These are phyloP conservation scores for Trachelus iudaicus DNA, from an alignment of 2,888 invertebrate genomes.

Conservation along the genomic window DNA sequence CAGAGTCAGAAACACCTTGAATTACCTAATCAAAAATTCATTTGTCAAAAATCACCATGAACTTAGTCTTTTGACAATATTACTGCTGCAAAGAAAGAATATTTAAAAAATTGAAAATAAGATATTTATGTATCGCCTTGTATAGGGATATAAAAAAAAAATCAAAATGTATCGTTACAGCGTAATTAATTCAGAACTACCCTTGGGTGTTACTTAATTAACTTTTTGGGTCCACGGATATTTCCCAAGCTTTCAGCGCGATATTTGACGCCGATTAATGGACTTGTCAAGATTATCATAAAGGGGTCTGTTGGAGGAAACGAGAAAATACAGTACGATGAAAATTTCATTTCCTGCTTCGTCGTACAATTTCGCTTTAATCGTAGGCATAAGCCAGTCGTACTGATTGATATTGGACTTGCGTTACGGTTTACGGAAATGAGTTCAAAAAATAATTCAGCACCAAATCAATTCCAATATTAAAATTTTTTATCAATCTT, in stretches of 20 bases:
- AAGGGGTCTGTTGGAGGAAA: neutral
- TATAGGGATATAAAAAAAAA: neutral
- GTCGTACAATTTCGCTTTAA: neutral
- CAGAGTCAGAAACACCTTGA: neutral
- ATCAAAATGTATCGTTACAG: neutral
- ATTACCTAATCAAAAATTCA: no score
- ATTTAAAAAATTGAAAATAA: neutral
- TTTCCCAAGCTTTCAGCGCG: neutral
- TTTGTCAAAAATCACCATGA: no score
- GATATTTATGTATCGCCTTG: neutral
- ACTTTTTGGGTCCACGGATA: neutral
- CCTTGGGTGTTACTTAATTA: neutral
- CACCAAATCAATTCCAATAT: neutral
- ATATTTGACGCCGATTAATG: neutral
- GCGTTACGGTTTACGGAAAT: neutral
- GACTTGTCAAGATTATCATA: neutral
- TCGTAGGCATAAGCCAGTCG: neutral
- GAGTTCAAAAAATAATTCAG: neutral
- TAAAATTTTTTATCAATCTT: neutral
- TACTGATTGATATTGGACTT: neutral
- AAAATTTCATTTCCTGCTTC: neutral
- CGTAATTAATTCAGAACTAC: neutral
- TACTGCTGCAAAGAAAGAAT: neutral
- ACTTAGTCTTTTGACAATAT: neutral
- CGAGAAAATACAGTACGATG: neutral